phyloP scores from a whole-genome alignment of 1,140 invertebrate genomes.

The Drosophila baimaii region DNA sequence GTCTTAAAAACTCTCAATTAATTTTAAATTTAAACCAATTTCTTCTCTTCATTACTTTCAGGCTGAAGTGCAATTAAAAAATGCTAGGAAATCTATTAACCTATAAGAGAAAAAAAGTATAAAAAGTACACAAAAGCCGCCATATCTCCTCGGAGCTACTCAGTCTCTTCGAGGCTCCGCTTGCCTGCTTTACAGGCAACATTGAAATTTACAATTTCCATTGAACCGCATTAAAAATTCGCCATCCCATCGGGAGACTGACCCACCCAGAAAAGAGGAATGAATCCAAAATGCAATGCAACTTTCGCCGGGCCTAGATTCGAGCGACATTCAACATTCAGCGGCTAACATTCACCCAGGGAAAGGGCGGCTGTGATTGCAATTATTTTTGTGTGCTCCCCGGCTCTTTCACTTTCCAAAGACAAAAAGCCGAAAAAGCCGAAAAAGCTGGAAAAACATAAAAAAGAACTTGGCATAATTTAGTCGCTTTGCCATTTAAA shows the following conservation, averaged over 20 bases:
- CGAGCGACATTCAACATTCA: constrained; percentile 33
- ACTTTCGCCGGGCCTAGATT: constrained; percentile 47
- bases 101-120: no score
- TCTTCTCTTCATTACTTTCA: background rate
- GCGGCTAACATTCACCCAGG: constrained; percentile 38
- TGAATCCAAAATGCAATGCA: constrained; percentile 4
- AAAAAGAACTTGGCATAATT: constrained; percentile 66
- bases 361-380: constrained; percentile 55
- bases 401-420: constrained; percentile 59
- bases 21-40: background rate
- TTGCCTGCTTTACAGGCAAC: constrained; percentile 7
- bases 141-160: background rate
- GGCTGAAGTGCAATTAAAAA: background rate
- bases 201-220: constrained; percentile 34
- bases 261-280: constrained; percentile 42
- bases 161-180: background rate
- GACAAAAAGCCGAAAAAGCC: constrained; percentile 30
- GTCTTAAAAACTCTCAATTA: no score
- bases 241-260: constrained; percentile 32
- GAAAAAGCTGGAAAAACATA: constrained; percentile 32
- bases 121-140: no score
- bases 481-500: constrained; percentile 67
- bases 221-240: constrained; percentile 47
- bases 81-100: background rate
- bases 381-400: constrained; percentile 42